Percentiles rank a stretch among this genome's conserved stretches.
These are phyloP conservation scores for Andricus curvator DNA, from an alignment of 2,888 invertebrate genomes.

Conservation along the genomic window DNA sequence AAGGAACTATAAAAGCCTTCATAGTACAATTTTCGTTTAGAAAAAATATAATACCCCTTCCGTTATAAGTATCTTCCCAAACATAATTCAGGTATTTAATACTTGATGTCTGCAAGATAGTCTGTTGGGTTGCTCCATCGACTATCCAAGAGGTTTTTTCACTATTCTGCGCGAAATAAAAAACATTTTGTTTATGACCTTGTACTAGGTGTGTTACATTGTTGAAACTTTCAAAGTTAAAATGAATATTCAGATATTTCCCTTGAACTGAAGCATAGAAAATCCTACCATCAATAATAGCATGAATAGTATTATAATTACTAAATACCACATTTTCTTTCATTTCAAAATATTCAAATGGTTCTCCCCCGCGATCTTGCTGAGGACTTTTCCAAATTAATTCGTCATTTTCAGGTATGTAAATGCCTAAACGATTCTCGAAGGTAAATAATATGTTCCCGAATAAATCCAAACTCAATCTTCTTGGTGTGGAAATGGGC, in stretches of 20 bases:
- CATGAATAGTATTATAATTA: neutral
- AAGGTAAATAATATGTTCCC: neutral
- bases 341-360: too few relatives aligned
- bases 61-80: neutral
- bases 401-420: neutral
- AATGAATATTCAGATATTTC: too few relatives aligned
- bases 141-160: neutral
- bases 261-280: neutral
- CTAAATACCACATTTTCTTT: neutral
- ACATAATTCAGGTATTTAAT: neutral
- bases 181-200: neutral
- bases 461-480: neutral
- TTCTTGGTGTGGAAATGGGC: neutral
- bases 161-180: neutral
- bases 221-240: neutral
- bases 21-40: neutral
- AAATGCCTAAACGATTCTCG: neutral
- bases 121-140: neutral
- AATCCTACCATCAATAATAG: neutral
- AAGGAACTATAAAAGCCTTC: neutral
- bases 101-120: neutral
- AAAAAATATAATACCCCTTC: neutral
- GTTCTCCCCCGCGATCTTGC: neutral
- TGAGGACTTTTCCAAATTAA: neutral
- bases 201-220: neutral